Percentiles rank a stretch among this genome's conserved stretches.
phyloP scores from a whole-genome alignment of 2,113 vertebrate species.

The Pseudorhombus dupliciocellatus region DNA sequence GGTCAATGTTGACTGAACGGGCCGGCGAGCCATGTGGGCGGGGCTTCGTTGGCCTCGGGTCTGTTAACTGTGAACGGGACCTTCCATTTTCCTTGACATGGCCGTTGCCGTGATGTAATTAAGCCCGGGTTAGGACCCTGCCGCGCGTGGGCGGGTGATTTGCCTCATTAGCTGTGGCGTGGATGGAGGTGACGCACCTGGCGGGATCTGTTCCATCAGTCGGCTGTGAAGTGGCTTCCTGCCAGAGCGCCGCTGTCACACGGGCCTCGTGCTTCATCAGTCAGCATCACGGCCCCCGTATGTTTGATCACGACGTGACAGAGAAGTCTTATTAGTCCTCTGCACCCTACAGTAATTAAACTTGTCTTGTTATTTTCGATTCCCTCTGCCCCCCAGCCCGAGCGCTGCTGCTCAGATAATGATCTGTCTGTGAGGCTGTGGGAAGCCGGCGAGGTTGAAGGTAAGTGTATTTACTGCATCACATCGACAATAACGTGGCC shows the following conservation, averaged over 20 bases:
- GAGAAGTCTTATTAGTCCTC: slow-evolving; percentile 38
- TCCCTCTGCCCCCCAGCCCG: slow-evolving; percentile 36
- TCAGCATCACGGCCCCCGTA: slow-evolving; percentile 29
- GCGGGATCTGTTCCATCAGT: slow-evolving; percentile 3
- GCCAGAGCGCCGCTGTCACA: slow-evolving; percentile 16
- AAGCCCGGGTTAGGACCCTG: not conserved
- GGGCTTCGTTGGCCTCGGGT: no score
- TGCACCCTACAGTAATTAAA: slow-evolving; percentile 43
- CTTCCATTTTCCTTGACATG: not conserved
- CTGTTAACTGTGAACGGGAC: no score
- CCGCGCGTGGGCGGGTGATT: not conserved
- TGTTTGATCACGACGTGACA: slow-evolving; percentile 50
- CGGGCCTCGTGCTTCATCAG: slow-evolving; percentile 33
- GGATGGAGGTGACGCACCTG: slow-evolving; percentile 15
- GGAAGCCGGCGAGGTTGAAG: slow-evolving; percentile 66
- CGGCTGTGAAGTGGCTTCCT: slow-evolving; percentile 16
- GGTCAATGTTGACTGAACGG: no score
- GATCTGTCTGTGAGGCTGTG: slow-evolving; percentile 61
- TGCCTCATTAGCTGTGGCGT: slow-evolving; percentile 9
- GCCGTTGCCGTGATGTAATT: not conserved
- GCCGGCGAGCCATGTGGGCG: no score
- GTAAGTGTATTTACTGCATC: slow-evolving; percentile 81
- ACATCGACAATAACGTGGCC: slow-evolving; percentile 75
- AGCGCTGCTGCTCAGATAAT: slow-evolving; percentile 39
- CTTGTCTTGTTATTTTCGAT: slow-evolving; percentile 52